These are phyloP conservation scores for Elysia crispata DNA, from an alignment of 2,888 invertebrate genomes.

Conservation along the genomic window DNA sequence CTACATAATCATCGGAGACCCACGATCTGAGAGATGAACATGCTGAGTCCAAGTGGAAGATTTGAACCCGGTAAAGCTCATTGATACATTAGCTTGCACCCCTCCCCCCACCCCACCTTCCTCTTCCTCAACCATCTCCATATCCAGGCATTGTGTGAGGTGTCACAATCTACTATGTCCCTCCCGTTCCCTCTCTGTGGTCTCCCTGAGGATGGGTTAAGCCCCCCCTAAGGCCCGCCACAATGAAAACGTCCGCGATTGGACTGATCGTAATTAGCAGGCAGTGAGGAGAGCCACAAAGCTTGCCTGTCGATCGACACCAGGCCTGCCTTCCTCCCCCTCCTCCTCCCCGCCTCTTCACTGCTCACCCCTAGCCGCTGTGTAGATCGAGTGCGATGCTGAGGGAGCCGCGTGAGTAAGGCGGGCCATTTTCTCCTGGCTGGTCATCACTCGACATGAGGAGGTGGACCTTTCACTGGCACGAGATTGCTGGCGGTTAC, in stretches of 20 bases:
- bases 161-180: too few species aligned
- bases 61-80: neutral
- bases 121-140: neutral
- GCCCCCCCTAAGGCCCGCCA: constrained; percentile 36
- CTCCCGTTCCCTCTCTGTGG: neutral
- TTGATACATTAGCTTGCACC: neutral
- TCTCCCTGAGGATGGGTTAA: constrained; percentile 32
- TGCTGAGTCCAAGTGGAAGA: constrained; percentile 11
- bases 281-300: constrained; percentile 24
- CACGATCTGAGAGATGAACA: neutral
- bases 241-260: constrained; percentile 49
- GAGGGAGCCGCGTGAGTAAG: neutral
- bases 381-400: neutral
- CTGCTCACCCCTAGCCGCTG: neutral
- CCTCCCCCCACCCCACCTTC: too few species aligned
- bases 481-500: neutral
- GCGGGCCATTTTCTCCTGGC: neutral
- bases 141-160: too few species aligned
- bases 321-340: neutral
- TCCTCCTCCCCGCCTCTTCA: neutral
- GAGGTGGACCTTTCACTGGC: neutral
- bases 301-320: neutral
- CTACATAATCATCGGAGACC: too few species aligned
- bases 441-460: neutral
- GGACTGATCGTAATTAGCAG: constrained; percentile 45